These are phyloP conservation scores for Brachionus rotundiformis DNA, from an alignment of 1,140 invertebrate genomes.

Conservation along the genomic window DNA sequence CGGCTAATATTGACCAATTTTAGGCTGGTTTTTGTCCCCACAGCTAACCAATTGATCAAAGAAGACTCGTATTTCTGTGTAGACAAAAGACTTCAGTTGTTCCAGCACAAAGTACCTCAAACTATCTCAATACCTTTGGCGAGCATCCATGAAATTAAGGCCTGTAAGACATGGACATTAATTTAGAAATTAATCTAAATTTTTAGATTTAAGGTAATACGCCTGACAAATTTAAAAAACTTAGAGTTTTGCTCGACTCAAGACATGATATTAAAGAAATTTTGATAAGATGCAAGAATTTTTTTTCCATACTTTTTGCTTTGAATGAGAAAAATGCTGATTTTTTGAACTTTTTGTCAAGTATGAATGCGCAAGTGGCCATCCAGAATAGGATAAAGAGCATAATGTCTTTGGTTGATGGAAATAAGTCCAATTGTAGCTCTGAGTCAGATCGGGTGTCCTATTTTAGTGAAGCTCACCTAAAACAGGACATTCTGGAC, in stretches of 20 bases:
- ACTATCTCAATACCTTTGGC: neutral
- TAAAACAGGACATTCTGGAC: neutral
- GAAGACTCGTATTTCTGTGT: neutral
- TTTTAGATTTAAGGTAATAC: neutral
- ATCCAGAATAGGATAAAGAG: neutral
- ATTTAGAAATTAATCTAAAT: neutral
- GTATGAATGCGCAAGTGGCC: neutral
- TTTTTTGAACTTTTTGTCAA: neutral
- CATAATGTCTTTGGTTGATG: neutral
- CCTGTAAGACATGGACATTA: neutral
- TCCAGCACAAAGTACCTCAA: neutral
- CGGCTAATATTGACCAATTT: neutral
- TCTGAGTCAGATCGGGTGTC: neutral
- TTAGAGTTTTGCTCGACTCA: neutral
- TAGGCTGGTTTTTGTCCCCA: neutral
- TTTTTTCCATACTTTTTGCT: neutral
- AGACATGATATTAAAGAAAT: neutral
- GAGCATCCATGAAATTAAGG: conserved; percentile 4
- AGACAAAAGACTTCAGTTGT: neutral
- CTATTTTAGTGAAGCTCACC: neutral
- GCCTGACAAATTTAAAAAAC: conserved; percentile 15
- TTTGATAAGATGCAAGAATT: conserved; percentile 35
- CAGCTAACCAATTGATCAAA: neutral
- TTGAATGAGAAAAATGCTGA: conserved; percentile 24
- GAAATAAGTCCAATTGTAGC: neutral